A percentile compares a stretch with the other conserved stretches of the same genome.
phyloP scores from a whole-genome alignment of 2,113 vertebrate species.

The Catagonus wagneri region DNA sequence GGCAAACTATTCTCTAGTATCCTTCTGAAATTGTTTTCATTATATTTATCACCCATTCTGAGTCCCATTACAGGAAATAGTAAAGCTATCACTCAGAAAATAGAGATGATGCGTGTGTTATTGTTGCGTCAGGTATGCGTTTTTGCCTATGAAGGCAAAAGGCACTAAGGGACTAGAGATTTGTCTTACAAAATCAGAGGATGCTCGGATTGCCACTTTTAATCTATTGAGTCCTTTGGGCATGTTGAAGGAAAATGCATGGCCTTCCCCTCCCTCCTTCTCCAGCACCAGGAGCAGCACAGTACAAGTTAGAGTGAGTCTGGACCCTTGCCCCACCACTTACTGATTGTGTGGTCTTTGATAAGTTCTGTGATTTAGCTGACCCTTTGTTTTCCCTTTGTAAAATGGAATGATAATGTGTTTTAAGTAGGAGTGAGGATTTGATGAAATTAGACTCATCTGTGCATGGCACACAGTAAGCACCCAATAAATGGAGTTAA shows the following conservation, averaged over 20 bases:
- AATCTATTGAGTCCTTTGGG: neutral
- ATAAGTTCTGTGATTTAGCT: neutral
- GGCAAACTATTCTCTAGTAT: neutral
- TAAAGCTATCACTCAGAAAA: slow-evolving; percentile 26
- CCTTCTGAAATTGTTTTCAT: neutral
- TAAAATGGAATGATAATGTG: neutral
- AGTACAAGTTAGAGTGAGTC: neutral
- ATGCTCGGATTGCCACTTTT: neutral
- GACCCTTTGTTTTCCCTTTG: neutral
- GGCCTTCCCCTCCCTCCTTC: neutral
- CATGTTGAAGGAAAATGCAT: neutral
- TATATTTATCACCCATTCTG: neutral
- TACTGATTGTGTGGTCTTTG: neutral
- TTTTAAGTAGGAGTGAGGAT: neutral
- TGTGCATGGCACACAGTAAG: neutral
- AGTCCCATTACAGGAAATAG: neutral
- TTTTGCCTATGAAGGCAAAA: neutral
- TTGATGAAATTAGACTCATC: neutral
- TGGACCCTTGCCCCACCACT: neutral
- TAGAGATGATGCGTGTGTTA: neutral
- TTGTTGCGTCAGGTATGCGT: neutral
- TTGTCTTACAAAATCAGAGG: neutral
- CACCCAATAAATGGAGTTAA: neutral
- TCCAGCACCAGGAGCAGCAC: neutral
- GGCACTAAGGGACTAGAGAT: neutral